Evolutionary conservation across 2,113 vertebrate species (phyloP), one percentile per base, ranked within the genome.

Genomic region (Phalacrocorax brasilianus): DNA sequence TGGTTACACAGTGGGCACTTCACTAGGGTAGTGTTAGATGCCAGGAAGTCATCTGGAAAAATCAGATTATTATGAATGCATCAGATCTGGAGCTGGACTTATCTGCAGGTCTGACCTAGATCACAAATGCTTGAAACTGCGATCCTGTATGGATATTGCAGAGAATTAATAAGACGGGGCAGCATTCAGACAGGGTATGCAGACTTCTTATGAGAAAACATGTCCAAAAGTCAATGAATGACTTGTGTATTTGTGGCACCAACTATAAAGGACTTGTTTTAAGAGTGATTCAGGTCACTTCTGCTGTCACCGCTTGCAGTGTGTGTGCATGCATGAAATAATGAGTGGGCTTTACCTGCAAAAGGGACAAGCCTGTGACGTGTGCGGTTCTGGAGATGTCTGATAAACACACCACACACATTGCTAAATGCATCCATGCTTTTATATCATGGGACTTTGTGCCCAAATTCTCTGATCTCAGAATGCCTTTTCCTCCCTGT

Each of bases 261-360:
- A n/a, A 0, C 49, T 33, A 33, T 4, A 58, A 89, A 73, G 66
- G 10, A 28, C 53, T 87, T 18, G 8, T 70, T 96, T 94, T 45
- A 53, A 19, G 53, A 49, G 47, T 3, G 28, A 19, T 52, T 73
- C 20, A 11, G 70, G 53, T 75, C 30, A 15, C 21, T 87, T 79
- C 20, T 85, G 65, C 56, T 91, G 71, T 68, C 84, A 65, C 53
- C 23, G 0, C 7, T 40, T 73, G 66, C 4, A 4, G 49, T 13
- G 40, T 53, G 61, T 26, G 81, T 18, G 35, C 65, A 81, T 0
- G 0, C 11, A 53, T 0, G 0, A 32, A 78, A 20, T n/a, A 79
- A 53, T 4, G 55, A 68, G 58, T 7, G 28, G 40, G 30, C 58
- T 85, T 49, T 40, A 8, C 33, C 45, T 91, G 44, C 40, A 33